Evolutionary conservation across 2,797 vertebrate species (phyloP).

Genomic region (Euthynnus affinis): DNA sequence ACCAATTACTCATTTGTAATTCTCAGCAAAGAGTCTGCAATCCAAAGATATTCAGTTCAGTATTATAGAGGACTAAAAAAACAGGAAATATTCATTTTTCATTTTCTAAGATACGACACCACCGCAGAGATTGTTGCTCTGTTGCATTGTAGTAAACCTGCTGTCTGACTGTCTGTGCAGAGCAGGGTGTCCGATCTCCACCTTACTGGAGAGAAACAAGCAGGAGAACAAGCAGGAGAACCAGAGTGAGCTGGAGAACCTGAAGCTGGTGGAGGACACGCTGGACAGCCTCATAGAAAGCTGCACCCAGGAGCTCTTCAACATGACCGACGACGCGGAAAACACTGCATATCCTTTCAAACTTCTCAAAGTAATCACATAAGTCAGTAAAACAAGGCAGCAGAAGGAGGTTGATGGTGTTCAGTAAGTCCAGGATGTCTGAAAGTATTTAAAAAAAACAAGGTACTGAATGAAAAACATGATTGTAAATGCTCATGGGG

Average conservation of each 20-base stretch:
- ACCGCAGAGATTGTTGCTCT: no score
- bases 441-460: neutral
- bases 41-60: no score
- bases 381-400: no score
- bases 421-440: neutral
- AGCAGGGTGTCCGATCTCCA: conserved; percentile 78
- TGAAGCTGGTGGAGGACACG: conserved; percentile 91
- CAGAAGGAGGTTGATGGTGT: no score
- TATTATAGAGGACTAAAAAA: no score
- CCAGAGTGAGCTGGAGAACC: conserved; percentile 86
- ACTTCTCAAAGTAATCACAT: no score
- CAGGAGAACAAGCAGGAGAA: conserved; percentile 69
- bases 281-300: conserved; percentile 92
- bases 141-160: neutral
- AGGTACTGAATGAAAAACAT: no score
- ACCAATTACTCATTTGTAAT: no score
- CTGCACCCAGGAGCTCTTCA: conserved; percentile 92
- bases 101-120: no score
- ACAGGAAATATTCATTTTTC: no score
- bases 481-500: no score
- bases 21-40: no score
- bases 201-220: conserved; percentile 56
- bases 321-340: conserved; percentile 88
- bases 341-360: conserved; percentile 93
- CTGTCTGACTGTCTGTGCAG: conserved; percentile 69